These are phyloP conservation scores for Ischnus inquisitorius DNA, from an alignment of 2,888 invertebrate species.

Conservation along the genomic window DNA sequence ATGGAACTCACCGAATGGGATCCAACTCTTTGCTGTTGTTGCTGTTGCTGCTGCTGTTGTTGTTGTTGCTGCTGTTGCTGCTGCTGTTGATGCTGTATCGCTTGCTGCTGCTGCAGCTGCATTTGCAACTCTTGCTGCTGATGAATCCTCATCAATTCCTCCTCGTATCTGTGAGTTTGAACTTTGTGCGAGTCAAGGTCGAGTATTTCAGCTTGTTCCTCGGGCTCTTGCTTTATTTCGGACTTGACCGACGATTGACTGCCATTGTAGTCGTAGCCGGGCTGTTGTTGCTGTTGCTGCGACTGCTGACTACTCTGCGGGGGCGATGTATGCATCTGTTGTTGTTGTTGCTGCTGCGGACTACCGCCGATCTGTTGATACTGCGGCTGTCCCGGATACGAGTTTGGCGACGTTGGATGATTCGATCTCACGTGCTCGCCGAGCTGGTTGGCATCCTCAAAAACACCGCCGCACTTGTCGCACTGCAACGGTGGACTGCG, in stretches of 20 bases:
- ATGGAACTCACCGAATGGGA: slow-evolving; percentile 81
- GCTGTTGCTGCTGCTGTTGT: slow-evolving; percentile 72
- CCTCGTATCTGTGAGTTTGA: slow-evolving; percentile 88
- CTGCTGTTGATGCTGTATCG: slow-evolving; percentile 72
- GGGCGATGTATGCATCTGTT: slow-evolving; percentile 79
- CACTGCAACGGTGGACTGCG: slow-evolving; percentile 90
- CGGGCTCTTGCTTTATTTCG: slow-evolving; percentile 89
- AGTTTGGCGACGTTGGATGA: slow-evolving; percentile 86
- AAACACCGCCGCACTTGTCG: slow-evolving; percentile 94
- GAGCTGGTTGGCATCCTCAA: slow-evolving; percentile 91
- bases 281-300: slow-evolving; percentile 84
- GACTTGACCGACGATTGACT: slow-evolving; percentile 80
- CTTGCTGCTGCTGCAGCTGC: slow-evolving; percentile 79
- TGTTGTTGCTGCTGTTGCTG: slow-evolving; percentile 71
- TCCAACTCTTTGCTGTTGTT: slow-evolving; percentile 74
- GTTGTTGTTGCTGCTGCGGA: slow-evolving; percentile 85
- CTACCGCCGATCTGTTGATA: slow-evolving; percentile 78
- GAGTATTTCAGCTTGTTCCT: slow-evolving; percentile 92
- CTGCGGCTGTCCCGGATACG: slow-evolving; percentile 76
- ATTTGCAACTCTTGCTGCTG: slow-evolving; percentile 81
- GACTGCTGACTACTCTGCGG: slow-evolving; percentile 84
- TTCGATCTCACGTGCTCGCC: slow-evolving; percentile 91
- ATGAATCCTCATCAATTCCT: slow-evolving; percentile 80
- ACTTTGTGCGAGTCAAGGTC: slow-evolving; percentile 96
- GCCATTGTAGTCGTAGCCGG: slow-evolving; percentile 77